Conservation (phyloP, 2,888 invertebrate genomes). For the Boloria selene region DNA sequence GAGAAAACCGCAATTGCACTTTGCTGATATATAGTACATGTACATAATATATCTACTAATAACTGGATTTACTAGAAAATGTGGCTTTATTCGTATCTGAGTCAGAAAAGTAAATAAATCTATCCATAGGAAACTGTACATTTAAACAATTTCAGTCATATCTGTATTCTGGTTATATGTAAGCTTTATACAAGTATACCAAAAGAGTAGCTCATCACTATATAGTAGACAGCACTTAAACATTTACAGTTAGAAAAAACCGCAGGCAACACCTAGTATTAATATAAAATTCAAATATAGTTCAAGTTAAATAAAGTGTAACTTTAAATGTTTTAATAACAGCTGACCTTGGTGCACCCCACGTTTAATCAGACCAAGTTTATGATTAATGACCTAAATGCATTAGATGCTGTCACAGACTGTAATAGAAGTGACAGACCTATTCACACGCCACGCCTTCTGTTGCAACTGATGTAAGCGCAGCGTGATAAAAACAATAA, state of each 20-base stretch:
- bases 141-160: no score
- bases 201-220: no score
- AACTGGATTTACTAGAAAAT: background rate
- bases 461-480: background rate
- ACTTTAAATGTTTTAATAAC: conserved; percentile 16
- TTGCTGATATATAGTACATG: background rate
- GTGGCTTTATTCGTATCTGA: no score
- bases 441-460: conserved; percentile 32
- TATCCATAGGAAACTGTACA: no score
- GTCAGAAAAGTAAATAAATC: no score
- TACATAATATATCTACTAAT: background rate
- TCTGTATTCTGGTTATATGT: no score
- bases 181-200: no score
- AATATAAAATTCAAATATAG: no score
- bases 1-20: conserved; percentile 14
- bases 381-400: conserved; percentile 37
- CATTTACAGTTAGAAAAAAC: no score
- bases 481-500: background rate
- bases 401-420: conserved; percentile 36
- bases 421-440: conserved; percentile 32
- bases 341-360: conserved; percentile 35
- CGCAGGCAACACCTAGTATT: no score
- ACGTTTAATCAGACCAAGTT: conserved; percentile 32
- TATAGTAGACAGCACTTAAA: no score
- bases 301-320: background rate